phyloP scores from a whole-genome alignment of 1,140 invertebrate species.

The Euwallacea fornicatus region DNA sequence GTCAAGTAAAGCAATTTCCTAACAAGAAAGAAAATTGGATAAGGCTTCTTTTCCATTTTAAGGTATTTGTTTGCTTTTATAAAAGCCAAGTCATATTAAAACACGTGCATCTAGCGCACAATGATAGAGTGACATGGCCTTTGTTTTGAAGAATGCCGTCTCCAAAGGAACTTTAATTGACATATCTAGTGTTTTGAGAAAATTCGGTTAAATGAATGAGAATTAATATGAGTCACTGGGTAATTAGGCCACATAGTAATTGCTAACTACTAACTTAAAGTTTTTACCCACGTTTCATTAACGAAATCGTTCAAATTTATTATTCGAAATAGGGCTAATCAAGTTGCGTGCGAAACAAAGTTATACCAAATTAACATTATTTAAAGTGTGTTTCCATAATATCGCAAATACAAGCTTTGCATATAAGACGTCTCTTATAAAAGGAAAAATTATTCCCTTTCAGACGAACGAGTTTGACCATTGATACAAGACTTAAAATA shows the following conservation, averaged over 20 bases:
- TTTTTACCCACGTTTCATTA: slow-evolving; percentile 27
- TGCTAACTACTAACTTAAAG: background rate
- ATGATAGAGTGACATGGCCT: too few species aligned
- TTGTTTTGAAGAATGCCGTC: too few species aligned
- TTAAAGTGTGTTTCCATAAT: slow-evolving; percentile 3
- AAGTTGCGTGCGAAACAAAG: slow-evolving; percentile 17
- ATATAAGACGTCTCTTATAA: slow-evolving; percentile 19
- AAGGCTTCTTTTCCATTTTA: slow-evolving; percentile 21
- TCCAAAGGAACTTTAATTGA: too few species aligned
- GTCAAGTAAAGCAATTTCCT: slow-evolving; percentile 11
- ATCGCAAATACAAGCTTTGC: slow-evolving; percentile 2
- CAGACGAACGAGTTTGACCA: slow-evolving; percentile 25
- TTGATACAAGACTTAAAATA: slow-evolving; percentile 24
- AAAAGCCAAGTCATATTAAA: slow-evolving; percentile 12
- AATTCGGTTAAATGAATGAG: background rate
- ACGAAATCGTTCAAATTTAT: background rate
- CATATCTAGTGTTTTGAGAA: too few species aligned
- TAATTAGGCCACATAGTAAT: too few species aligned
- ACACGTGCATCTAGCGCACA: slow-evolving; percentile 7
- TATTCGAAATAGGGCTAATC: slow-evolving; percentile 15
- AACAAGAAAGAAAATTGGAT: slow-evolving; percentile 18
- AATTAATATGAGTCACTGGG: background rate
- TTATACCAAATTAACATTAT: too few species aligned
- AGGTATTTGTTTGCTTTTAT: slow-evolving; percentile 17
- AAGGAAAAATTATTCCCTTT: slow-evolving; percentile 25